Evolutionary conservation across 2,113 vertebrate genomes (phyloP).

Genomic region (Cacatua alba): DNA sequence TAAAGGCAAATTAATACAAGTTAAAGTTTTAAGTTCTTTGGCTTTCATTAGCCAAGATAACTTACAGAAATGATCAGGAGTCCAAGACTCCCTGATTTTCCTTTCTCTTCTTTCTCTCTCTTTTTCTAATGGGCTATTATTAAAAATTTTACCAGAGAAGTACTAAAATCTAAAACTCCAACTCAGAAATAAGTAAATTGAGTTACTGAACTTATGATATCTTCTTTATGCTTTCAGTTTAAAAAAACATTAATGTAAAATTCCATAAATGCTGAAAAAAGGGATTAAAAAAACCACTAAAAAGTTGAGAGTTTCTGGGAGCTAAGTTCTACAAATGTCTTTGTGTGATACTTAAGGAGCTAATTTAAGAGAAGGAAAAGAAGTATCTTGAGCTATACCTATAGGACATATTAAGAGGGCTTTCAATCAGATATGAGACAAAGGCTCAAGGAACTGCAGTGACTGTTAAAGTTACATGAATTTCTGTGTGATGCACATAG

Average conservation of each 20-base stretch:
- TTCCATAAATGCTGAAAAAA: neutral
- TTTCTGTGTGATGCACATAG: neutral
- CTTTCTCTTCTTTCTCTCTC: neutral
- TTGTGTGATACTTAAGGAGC: neutral
- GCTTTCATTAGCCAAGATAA: neutral
- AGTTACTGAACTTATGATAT: neutral
- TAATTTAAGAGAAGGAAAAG: neutral
- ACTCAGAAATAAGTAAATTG: neutral
- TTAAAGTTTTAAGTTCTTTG: neutral
- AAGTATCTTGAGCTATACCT: neutral
- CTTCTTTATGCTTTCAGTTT: neutral
- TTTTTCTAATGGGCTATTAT: neutral
- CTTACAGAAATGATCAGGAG: neutral
- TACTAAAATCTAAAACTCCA: neutral
- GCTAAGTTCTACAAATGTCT: neutral
- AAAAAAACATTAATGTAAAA: neutral
- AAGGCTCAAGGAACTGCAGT: neutral
- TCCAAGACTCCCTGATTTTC: neutral
- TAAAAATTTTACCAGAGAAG: neutral
- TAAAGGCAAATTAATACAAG: neutral
- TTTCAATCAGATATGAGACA: neutral
- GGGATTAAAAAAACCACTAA: neutral
- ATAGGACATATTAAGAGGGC: neutral
- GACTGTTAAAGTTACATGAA: neutral
- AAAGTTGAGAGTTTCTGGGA: neutral